Evolutionary conservation across 2,888 invertebrate species (phyloP).

Genomic region (Drosophila ustulata): DNA sequence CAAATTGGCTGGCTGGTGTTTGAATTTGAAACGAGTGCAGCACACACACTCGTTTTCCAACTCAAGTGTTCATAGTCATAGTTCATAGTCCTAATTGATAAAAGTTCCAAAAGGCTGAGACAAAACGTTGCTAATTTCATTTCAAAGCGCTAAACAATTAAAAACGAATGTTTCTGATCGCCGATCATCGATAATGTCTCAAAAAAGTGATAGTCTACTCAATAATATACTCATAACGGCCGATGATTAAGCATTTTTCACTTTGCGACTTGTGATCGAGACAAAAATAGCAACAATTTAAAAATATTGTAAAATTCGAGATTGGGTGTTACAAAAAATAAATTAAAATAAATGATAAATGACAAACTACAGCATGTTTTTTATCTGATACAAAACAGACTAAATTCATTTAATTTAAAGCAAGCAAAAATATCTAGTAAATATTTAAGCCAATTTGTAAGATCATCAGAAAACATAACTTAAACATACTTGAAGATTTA

Average conservation of each 20-base stretch:
- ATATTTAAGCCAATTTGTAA: neutral
- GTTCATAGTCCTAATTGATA: slow-evolving; percentile 46
- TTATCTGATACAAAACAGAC: neutral
- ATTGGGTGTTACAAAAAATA: neutral
- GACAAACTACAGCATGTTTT: neutral
- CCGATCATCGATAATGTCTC: slow-evolving; percentile 22
- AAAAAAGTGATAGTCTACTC: slow-evolving; percentile 56
- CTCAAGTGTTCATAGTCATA: slow-evolving; percentile 19
- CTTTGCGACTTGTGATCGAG: slow-evolving; percentile 2
- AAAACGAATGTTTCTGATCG: slow-evolving; percentile 39
- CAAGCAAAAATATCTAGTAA: neutral
- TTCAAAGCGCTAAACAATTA: slow-evolving; percentile 49
- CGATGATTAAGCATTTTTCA: slow-evolving; percentile 39
- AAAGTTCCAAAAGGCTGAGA: slow-evolving; percentile 51
- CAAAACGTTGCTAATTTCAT: slow-evolving; percentile 69
- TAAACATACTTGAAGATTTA: neutral
- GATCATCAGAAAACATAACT: neutral
- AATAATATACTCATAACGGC: slow-evolving; percentile 16
- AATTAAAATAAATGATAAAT: slow-evolving; percentile 9
- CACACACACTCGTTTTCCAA: slow-evolving; percentile 8
- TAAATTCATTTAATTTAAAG: neutral
- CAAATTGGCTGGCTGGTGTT: slow-evolving; percentile 35
- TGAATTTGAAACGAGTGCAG: slow-evolving; percentile 42
- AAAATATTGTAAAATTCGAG: neutral
- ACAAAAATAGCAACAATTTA: slow-evolving; percentile 7